Evolutionary conservation across 1,140 invertebrate species (phyloP), one percentile per base, ranked within the genome.

Genomic region (Pseudomyrmex flavicornis): DNA sequence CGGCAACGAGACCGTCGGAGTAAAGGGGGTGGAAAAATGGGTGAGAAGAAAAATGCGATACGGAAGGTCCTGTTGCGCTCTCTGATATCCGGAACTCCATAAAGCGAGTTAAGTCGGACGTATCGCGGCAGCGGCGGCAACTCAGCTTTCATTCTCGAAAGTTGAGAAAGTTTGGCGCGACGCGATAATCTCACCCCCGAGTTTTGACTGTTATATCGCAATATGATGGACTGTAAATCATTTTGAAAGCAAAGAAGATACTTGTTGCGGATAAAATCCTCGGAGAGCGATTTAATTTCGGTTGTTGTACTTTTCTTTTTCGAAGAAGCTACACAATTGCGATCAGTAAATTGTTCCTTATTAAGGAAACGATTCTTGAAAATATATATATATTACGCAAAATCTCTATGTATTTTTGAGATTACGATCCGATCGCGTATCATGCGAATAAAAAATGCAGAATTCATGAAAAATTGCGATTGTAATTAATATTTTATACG

Each of bases 21-120:
- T 10, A 4, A 44, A 46, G 48, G n/a, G 44, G 35, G 50, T 56
- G 22, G 22, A 7, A 66, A 72, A 72, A 26, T n/a, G 56, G 20
- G 1, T 12, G 54, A 17, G 54, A 46, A 56, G 72, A 54, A 85
- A 82, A 73, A 73, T 59, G 72, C 58, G 61, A 83, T 46, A 62
- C 75, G 58, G 62, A 68, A 58, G 66, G 44, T 87, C 86, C 86
- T 87, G 85, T 87, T 87, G 86, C 86, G 80, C 56, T 61, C 48
- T 50, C 52, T 56, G 72, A 65, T 73, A 52, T 46, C 20, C 70
- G 48, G 63, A 84, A 84, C 56, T 77, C 80, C 54, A 69, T 56
- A 73, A 56, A 68, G 65, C 80, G 61, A 83, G 85, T 83, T 87
- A 87, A 87, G 85, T 77, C 82, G 86, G 61, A 84, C 72, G 58